These are phyloP conservation scores for Scaptomyza hsui DNA, from an alignment of 1,140 invertebrate genomes.

Conservation along the genomic window DNA sequence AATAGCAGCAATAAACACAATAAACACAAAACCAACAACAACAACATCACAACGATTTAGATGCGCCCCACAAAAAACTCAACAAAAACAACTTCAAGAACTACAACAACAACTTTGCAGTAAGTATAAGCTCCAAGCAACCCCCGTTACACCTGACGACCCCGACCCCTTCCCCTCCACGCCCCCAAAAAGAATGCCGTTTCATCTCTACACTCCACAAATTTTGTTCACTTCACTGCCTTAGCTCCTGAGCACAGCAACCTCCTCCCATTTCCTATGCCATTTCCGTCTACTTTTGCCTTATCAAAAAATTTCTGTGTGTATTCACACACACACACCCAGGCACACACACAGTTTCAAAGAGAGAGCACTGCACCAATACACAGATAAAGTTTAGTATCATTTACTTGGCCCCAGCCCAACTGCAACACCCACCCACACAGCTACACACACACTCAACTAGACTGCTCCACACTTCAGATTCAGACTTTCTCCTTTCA, in stretches of 20 bases:
- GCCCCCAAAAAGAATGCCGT: constrained; percentile 8
- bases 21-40: constrained; percentile 9
- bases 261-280: constrained; percentile 61
- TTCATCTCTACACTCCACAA: constrained; percentile 51
- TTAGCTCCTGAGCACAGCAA: constrained; percentile 37
- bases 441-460: constrained; percentile 19
- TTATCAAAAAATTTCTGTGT: constrained; percentile 71
- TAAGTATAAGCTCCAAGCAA: constrained; percentile 61
- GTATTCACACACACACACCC: constrained; percentile 33
- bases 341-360: constrained; percentile 9
- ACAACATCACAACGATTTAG: constrained; percentile 20
- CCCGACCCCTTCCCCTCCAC: neutral
- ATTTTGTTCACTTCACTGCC: constrained; percentile 71
- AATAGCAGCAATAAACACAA: constrained; percentile 16
- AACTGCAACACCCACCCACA: constrained; percentile 44
- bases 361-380: constrained; percentile 45
- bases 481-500: constrained; percentile 2
- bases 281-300: constrained; percentile 74
- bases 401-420: constrained; percentile 58
- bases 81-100: constrained; percentile 37
- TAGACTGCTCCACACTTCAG: constrained; percentile 14
- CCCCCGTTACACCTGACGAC: constrained; percentile 50
- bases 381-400: constrained; percentile 60
- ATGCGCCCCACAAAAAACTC: constrained; percentile 13
- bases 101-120: constrained; percentile 59